Percentiles rank a stretch among this genome's conserved stretches.
phyloP scores from a whole-genome alignment of 2,888 invertebrate species.

The Melangyna quadrimaculata region DNA sequence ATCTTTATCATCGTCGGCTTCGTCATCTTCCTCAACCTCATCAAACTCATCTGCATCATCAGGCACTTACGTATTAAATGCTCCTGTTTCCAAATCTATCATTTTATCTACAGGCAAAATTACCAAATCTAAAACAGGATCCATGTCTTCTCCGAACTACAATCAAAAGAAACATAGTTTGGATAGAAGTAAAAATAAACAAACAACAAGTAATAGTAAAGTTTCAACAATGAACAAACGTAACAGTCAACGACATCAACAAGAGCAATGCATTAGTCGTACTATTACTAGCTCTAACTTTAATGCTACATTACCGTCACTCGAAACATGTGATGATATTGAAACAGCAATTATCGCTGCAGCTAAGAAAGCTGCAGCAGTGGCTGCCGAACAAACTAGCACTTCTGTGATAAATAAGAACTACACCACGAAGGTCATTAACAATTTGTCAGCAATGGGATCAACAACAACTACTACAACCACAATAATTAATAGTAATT shows the following conservation, averaged over 20 bases:
- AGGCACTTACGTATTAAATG: slow-evolving; percentile 57
- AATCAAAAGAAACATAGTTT: slow-evolving; percentile 65
- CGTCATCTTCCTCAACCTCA: slow-evolving; percentile 51
- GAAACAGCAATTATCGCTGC: slow-evolving; percentile 79
- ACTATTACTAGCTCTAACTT: slow-evolving; percentile 32
- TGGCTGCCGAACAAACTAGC: slow-evolving; percentile 72
- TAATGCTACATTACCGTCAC: slow-evolving; percentile 45
- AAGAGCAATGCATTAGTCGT: slow-evolving; percentile 72
- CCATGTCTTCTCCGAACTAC: slow-evolving; percentile 18
- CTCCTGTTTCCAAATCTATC: slow-evolving; percentile 36
- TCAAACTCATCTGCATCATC: slow-evolving; percentile 49
- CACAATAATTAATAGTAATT: slow-evolving; percentile 43
- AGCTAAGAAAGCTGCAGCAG: slow-evolving; percentile 76
- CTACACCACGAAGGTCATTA: slow-evolving; percentile 35
- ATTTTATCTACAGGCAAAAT: slow-evolving; percentile 39
- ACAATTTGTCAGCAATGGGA: slow-evolving; percentile 64
- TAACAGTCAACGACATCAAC: slow-evolving; percentile 71
- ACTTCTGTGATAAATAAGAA: slow-evolving; percentile 59
- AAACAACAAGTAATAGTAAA: slow-evolving; percentile 62
- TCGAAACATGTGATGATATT: slow-evolving; percentile 80
- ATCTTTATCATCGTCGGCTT: slow-evolving; percentile 53
- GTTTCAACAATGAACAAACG: slow-evolving; percentile 68
- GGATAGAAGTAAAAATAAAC: slow-evolving; percentile 49
- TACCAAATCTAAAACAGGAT: slow-evolving; percentile 52
- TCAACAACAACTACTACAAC: slow-evolving; percentile 42